Conservation (phyloP, 2,113 vertebrate genomes). For the Ibidorhyncha struthersii region DNA sequence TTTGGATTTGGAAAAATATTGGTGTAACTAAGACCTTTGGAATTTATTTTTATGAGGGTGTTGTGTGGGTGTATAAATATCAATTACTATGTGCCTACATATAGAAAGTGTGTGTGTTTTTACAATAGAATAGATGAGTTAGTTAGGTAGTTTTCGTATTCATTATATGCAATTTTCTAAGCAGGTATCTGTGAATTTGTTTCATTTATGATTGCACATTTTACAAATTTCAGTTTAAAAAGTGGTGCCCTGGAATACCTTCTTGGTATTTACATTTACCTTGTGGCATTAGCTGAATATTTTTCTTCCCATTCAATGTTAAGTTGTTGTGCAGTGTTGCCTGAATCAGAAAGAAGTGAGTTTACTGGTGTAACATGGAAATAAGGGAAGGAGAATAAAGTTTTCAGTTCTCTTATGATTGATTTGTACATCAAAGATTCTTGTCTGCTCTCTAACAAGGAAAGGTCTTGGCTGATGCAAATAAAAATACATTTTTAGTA, state of each 20-base stretch:
- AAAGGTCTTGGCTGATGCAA: neutral
- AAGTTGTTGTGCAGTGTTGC: neutral
- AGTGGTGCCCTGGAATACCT: neutral
- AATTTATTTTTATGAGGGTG: neutral
- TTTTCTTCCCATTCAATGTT: neutral
- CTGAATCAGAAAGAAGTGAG: neutral
- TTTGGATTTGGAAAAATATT: neutral
- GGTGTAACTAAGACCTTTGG: neutral
- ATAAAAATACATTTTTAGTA: neutral
- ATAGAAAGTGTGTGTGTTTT: neutral
- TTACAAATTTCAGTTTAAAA: neutral
- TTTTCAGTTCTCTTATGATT: neutral
- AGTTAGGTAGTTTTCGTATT: neutral
- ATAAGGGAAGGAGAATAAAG: neutral
- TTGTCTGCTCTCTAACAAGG: neutral
- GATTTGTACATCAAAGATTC: neutral
- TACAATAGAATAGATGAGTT: neutral
- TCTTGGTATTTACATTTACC: neutral
- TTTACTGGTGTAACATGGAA: neutral
- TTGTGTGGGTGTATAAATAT: neutral
- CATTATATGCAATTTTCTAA: neutral
- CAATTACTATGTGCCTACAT: neutral
- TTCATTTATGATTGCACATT: neutral
- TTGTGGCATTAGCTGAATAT: neutral
- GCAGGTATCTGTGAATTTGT: neutral